Base-by-base conservation (phyloP, 2,888 invertebrate genomes). In the Papilio protenor region DNA sequence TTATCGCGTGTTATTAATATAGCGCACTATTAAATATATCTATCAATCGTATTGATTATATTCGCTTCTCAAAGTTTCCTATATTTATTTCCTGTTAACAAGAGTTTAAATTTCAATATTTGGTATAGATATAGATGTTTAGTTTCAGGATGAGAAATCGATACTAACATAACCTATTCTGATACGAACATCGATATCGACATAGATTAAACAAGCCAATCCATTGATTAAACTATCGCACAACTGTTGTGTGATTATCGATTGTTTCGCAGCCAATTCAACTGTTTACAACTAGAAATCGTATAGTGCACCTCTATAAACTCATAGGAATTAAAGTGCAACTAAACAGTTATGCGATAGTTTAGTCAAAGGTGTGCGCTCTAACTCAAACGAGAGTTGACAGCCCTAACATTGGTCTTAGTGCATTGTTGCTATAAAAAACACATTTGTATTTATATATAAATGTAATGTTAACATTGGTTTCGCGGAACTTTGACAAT, bases 1-100 rank as follows among this genome's bases (percentile, higher is more conserved):
- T 89, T 89, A 88, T 89, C 88, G 78, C 79, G 80, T 83, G 82
- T 84, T 83, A 79, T 61, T 61, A 83, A 84, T 83, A 82, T 78
- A 81, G 80, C 82, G 1, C 61, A 61, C 27, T 61, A 27, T 61
- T 61, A 61, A 61, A 61, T 61, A 55, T 84, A 86, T 86, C 82
- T 86, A 86, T 86, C 82, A 73, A 78, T 72, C 77, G 80, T 84
- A 83, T 83, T 80, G 83, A 85, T 85, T 81, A 81, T 82, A 82
- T 82, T 23, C 77, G 82, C 73, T 87, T 87, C 86, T 86, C 90
- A 90, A 91, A 89, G 82, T 89, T 87, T n/a, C 2, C 0, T 16
- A 61, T 6, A 12, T 61, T 21, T 21, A 21, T 57, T 21, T 23
- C 14, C 14, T 16, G n/a, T n/a, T 55, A n/a, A 55, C 55, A 18